A percentile compares a stretch with the other conserved stretches of the same genome.
phyloP scores from a whole-genome alignment of 2,888 invertebrate genomes.

The Papilio elwesi region DNA sequence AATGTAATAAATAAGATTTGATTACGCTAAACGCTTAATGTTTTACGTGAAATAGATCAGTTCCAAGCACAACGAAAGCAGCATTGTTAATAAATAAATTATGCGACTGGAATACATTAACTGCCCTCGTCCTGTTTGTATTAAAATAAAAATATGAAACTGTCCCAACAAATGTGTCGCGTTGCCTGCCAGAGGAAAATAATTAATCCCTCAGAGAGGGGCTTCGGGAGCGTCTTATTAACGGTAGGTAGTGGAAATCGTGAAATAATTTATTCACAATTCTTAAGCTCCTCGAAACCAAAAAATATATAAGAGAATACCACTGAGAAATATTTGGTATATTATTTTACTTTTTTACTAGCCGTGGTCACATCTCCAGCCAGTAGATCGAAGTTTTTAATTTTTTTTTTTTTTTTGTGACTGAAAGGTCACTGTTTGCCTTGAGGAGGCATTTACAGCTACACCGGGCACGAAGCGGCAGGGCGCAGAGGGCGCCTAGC shows the following conservation, averaged over 20 bases:
- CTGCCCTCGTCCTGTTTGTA: constrained; percentile 7
- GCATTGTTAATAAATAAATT: not conserved
- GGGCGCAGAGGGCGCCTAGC: too few species aligned
- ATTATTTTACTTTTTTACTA: too few species aligned
- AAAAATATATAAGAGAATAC: not conserved
- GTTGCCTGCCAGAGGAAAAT: constrained; percentile 17
- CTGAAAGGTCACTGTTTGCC: too few species aligned
- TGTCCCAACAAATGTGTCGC: constrained; percentile 27
- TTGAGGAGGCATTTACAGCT: too few species aligned
- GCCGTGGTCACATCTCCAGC: too few species aligned
- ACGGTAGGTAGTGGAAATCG: constrained; percentile 7
- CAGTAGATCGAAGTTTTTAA: too few species aligned
- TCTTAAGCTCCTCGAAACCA: constrained; percentile 3
- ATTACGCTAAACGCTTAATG: not conserved
- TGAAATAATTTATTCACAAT: not conserved
- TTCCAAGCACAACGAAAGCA: not conserved
- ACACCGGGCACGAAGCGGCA: too few species aligned
- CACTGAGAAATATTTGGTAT: not conserved
- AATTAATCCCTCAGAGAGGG: constrained; percentile 25
- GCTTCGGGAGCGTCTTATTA: constrained; percentile 19
- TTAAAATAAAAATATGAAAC: constrained; percentile 31
- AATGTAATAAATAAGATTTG: too few species aligned
- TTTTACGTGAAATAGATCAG: not conserved
- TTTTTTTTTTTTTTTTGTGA: too few species aligned
- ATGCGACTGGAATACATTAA: constrained; percentile 21